phyloP scores from a whole-genome alignment of 1,140 invertebrate genomes.

The Lysiphlebus fabarum region DNA sequence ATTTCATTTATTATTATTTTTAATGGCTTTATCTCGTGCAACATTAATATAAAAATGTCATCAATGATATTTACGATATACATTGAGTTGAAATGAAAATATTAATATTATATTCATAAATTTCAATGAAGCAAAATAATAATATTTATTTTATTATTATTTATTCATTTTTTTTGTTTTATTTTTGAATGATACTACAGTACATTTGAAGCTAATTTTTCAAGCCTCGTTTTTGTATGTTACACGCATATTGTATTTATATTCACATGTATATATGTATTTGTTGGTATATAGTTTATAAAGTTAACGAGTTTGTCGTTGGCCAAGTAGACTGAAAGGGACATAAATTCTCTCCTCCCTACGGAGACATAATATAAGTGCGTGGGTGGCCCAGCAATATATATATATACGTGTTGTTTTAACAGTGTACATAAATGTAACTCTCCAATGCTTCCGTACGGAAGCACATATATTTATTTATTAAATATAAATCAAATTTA shows the following conservation, averaged over 20 bases:
- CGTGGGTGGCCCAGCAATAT: constrained; percentile 18
- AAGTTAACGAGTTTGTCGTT: constrained; percentile 17
- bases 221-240: too few relatives aligned
- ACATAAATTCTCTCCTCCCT: constrained; percentile 21
- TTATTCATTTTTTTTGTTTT: too few relatives aligned
- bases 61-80: constrained; percentile 6
- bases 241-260: neutral
- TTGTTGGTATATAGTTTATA: neutral
- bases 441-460: too few relatives aligned
- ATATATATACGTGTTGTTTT: neutral
- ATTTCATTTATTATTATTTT: neutral
- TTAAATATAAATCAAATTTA: too few relatives aligned
- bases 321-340: constrained; percentile 5
- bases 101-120: too few relatives aligned
- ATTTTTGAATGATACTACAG: too few relatives aligned
- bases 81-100: neutral
- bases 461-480: too few relatives aligned
- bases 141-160: too few relatives aligned
- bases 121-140: too few relatives aligned
- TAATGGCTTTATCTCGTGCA: neutral
- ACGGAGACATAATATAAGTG: constrained; percentile 14
- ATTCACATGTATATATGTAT: constrained; percentile 6
- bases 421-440: neutral
- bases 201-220: too few relatives aligned
- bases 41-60: constrained; percentile 8